Conservation (phyloP, 2,888 invertebrate genomes). For the Candidula unifasciata region DNA sequence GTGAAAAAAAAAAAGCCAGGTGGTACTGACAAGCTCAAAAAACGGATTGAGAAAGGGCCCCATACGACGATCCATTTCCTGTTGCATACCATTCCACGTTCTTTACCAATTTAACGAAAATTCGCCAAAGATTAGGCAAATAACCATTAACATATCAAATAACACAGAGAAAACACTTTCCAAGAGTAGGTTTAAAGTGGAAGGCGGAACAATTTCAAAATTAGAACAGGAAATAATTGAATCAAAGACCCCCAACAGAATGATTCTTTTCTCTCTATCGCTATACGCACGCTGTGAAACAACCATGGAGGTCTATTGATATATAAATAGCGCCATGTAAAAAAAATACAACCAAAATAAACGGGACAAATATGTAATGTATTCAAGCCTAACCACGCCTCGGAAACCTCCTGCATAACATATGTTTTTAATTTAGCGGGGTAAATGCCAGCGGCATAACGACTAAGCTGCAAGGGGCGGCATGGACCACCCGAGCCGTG, state of each 20-base stretch:
- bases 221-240: background rate
- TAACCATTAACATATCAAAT: constrained; percentile 23
- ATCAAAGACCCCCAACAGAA: background rate
- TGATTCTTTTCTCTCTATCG: background rate
- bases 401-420: too few species aligned
- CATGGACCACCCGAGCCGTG: too few species aligned
- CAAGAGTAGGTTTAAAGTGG: background rate
- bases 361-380: background rate
- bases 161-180: background rate
- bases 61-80: constrained; percentile 9
- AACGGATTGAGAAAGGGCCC: background rate
- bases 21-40: too few species aligned
- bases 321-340: background rate
- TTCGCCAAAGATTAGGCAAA: background rate
- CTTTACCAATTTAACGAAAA: background rate
- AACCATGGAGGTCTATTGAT: background rate
- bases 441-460: too few species aligned
- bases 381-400: background rate
- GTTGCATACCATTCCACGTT: constrained; percentile 19
- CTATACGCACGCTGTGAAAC: background rate
- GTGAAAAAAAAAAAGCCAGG: too few species aligned
- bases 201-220: background rate
- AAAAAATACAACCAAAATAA: background rate
- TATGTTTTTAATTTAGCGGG: too few species aligned
- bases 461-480: too few species aligned